Evolutionary conservation across 2,888 invertebrate species (phyloP).

Genomic region (Shargacucullia verbasci): DNA sequence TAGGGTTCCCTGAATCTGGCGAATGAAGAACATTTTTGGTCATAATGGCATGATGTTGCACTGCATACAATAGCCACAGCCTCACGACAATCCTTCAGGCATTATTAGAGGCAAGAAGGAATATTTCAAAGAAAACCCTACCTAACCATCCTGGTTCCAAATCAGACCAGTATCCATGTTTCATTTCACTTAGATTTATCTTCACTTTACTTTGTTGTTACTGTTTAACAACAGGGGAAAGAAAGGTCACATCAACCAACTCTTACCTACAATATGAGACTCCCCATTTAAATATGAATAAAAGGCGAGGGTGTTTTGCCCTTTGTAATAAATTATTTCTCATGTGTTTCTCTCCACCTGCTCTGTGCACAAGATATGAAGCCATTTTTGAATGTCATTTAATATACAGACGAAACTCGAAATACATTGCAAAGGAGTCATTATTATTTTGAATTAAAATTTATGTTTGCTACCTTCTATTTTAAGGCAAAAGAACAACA

Average conservation of each 20-base stretch:
- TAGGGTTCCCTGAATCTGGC: too few relatives aligned
- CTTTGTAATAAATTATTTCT: conserved; percentile 66
- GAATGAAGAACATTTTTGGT: too few relatives aligned
- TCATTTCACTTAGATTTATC: background rate
- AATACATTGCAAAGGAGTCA: conserved; percentile 15
- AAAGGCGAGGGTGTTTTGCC: conserved; percentile 59
- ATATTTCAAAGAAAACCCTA: background rate
- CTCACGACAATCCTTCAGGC: too few relatives aligned
- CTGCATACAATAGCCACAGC: too few relatives aligned
- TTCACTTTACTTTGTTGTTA: too few relatives aligned
- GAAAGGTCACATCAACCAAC: conserved; percentile 33
- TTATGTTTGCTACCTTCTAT: conserved; percentile 1
- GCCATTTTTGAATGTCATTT: conserved; percentile 46
- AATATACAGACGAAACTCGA: conserved; percentile 24
- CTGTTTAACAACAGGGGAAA: conserved; percentile 19
- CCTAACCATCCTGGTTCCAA: background rate
- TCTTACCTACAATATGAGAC: conserved; percentile 50
- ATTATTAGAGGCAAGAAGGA: too few relatives aligned
- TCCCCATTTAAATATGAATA: conserved; percentile 66
- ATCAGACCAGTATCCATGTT: background rate
- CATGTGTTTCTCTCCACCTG: conserved; percentile 50
- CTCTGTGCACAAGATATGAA: conserved; percentile 35
- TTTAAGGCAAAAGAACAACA: background rate
- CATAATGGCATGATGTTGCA: too few relatives aligned
- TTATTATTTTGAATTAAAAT: conserved; percentile 23